Base-by-base conservation (phyloP, 2,888 invertebrate genomes). In the Gryllus longicercus region DNA sequence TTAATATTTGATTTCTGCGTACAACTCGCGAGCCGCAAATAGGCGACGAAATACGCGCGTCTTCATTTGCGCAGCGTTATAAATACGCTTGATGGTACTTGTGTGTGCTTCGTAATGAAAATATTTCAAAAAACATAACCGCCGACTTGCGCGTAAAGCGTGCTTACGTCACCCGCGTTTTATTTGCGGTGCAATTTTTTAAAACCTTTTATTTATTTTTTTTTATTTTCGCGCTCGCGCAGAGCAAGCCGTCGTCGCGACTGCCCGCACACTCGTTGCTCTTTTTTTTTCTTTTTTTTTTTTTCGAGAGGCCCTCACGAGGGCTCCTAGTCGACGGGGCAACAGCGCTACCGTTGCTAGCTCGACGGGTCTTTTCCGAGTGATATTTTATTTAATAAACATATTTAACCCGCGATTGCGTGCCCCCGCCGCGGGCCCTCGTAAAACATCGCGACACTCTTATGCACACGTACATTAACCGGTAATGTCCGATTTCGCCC, bases 61-160 rank as follows among this genome's bases (percentile, higher is more conserved):
- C 63, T 63, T 63, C 63, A 63, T 63, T 63, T 63, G n/a, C 63
- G n/a, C 63, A 63, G 63, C 63, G n/a, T n/a, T 14, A 63, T 63
- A 63, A 63, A 63, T n/a, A 63, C 63, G 63, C n/a, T 63, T 63
- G 63, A 63, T 63, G 63, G 63, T 63, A 63, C 63, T 63, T n/a
- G 63, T n/a, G 63, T 63, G n/a, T 63, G 63, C 63, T 4, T 18
- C n/a, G 63, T 18, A 63, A 63, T 63, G 63, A n/a, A 63, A 63
- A 63, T 63, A 63, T 63, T 63, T 63, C 63, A 63, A 63, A 63
- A 63, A 63, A 63, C 63, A 63, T 63, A 18, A 63, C 63, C 14
- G 63, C 16, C n/a, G 63, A 63, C 63, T 63, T 63, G 63, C 38
- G 63, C 63, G n/a, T 63, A 63, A 63, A 14, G 16, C 63, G 63